These are phyloP conservation scores for Accipiter virgatus DNA, from an alignment of 2,113 vertebrate species.

Conservation along the genomic window DNA sequence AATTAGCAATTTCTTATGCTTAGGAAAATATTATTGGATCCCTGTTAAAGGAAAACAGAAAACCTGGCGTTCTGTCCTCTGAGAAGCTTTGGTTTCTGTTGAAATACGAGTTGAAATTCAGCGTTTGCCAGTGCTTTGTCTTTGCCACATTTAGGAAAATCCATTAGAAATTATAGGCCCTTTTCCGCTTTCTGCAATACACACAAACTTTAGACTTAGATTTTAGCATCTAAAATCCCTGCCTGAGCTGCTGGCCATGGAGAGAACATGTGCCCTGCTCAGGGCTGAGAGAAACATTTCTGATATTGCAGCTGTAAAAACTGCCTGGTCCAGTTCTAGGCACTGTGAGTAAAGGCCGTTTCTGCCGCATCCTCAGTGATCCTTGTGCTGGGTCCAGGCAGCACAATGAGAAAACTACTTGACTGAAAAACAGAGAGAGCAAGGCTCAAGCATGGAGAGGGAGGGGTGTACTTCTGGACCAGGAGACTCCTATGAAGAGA, in stretches of 20 bases:
- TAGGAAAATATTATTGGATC: background rate
- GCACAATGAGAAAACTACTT: background rate
- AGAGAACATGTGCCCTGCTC: background rate
- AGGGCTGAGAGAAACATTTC: background rate
- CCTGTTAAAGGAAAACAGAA: background rate
- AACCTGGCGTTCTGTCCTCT: background rate
- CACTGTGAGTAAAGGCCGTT: background rate
- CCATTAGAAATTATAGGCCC: background rate
- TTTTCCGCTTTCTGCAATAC: background rate
- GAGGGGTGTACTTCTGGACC: background rate
- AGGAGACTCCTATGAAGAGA: background rate
- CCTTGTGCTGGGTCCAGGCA: background rate
- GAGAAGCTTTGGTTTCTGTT: background rate
- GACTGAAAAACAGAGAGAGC: background rate
- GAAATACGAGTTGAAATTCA: background rate
- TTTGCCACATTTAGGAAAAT: background rate
- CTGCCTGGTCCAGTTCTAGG: background rate
- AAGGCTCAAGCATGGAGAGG: background rate
- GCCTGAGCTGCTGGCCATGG: background rate
- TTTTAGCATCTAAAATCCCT: background rate
- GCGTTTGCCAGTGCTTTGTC: background rate
- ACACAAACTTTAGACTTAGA: background rate
- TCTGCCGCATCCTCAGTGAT: background rate
- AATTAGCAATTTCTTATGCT: background rate
- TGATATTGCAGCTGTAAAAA: background rate